Conservation (phyloP, 2,797 vertebrate species). For the Crocidura indochinensis region DNA sequence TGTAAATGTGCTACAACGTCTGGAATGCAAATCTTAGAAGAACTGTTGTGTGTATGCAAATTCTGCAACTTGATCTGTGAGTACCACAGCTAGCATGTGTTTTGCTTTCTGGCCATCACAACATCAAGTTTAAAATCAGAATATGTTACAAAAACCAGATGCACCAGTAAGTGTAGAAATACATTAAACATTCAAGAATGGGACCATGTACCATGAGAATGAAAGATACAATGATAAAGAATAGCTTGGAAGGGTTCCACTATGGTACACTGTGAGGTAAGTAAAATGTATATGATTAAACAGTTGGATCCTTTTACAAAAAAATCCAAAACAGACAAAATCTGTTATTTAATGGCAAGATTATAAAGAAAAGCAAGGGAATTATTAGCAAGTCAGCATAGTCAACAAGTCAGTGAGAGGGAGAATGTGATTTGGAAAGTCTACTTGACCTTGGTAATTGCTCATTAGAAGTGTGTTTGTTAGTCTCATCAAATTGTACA, state of each 20-base stretch:
- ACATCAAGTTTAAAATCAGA: too few relatives aligned
- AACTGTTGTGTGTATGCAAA: too few relatives aligned
- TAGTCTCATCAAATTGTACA: slow-evolving; percentile 44
- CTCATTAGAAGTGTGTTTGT: slow-evolving; percentile 53
- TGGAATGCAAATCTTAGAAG: too few relatives aligned
- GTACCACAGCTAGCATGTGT: too few relatives aligned
- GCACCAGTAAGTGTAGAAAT: background rate
- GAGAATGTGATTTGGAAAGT: slow-evolving; percentile 34
- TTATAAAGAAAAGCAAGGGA: slow-evolving; percentile 59
- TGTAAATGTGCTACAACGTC: too few relatives aligned
- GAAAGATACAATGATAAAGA: background rate
- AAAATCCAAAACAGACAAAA: slow-evolving; percentile 45
- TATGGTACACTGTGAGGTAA: background rate
- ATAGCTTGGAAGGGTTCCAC: background rate
- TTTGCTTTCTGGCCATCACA: too few relatives aligned
- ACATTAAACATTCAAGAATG: slow-evolving; percentile 46
- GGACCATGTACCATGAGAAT: slow-evolving; percentile 46
- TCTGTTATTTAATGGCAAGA: slow-evolving; percentile 11
- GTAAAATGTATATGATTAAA: slow-evolving; percentile 38
- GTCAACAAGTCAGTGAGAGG: background rate
- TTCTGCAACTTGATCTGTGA: too few relatives aligned
- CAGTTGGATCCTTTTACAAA: background rate
- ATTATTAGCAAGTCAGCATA: slow-evolving; percentile 37
- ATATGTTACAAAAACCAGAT: background rate
- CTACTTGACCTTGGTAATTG: background rate